These are phyloP conservation scores for Dorcus parallelipipedus DNA, from an alignment of 2,888 invertebrate species.

Conservation along the genomic window DNA sequence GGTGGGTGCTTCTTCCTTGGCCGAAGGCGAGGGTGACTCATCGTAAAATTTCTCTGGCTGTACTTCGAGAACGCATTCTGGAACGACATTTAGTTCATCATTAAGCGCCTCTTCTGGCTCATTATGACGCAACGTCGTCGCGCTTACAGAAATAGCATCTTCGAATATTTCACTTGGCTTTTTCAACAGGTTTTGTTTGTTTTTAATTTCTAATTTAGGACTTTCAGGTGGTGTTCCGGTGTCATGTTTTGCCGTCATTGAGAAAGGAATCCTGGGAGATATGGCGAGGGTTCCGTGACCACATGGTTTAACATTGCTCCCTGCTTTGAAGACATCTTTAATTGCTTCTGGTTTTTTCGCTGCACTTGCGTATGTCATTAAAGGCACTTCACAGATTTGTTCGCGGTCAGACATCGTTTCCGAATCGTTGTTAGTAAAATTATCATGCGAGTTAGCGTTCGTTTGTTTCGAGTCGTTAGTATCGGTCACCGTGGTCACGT, in stretches of 20 bases:
- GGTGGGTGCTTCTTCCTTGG: too few relatives aligned
- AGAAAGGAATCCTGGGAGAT: constrained; percentile 36
- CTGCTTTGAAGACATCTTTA: constrained; percentile 10
- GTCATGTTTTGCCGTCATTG: constrained; percentile 27
- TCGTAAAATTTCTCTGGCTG: too few relatives aligned
- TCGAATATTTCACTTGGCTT: neutral
- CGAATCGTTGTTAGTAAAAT: neutral
- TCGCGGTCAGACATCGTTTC: neutral
- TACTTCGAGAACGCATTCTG: too few relatives aligned
- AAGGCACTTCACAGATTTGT: constrained; percentile 1
- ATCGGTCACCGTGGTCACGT: constrained; percentile 8
- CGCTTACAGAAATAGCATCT: too few relatives aligned
- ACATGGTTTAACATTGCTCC: constrained; percentile 42
- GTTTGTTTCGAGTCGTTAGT: constrained; percentile 30
- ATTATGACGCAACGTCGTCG: constrained; percentile 1
- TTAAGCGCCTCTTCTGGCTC: constrained; percentile 2
- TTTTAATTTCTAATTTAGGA: constrained; percentile 36
- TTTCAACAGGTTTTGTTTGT: neutral
- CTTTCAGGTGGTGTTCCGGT: constrained; percentile 40
- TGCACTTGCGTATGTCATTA: constrained; percentile 2
- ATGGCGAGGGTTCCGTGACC: constrained; percentile 46
- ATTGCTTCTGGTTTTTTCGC: too few relatives aligned
- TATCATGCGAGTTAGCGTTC: constrained; percentile 17
- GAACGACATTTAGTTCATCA: too few relatives aligned
- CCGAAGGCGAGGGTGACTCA: too few relatives aligned